Conservation (phyloP, 1,140 invertebrate genomes). For the Platorchestia sp. region DNA sequence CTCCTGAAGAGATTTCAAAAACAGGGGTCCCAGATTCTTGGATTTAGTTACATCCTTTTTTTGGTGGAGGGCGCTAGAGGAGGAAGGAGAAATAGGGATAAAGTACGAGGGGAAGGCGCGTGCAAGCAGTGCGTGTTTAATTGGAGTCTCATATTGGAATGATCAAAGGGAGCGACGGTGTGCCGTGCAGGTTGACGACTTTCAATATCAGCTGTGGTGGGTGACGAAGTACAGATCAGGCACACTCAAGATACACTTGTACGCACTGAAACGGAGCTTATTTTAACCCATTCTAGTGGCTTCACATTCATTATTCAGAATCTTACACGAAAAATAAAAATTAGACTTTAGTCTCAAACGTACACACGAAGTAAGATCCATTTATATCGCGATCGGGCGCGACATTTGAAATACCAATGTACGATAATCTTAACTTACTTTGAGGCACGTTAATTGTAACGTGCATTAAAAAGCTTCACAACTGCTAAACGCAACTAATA, state of each 20-base stretch:
- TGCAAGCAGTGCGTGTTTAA: not conserved
- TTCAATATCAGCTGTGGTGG: not conserved
- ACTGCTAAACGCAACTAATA: not conserved
- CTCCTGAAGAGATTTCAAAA: not conserved
- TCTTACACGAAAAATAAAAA: not conserved
- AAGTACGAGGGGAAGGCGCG: conserved; percentile 4
- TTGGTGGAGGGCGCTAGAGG: not conserved
- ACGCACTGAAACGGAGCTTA: not conserved
- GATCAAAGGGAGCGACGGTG: not conserved
- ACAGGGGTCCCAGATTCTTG: conserved; percentile 5
- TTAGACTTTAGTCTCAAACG: no score
- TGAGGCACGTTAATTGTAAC: no score
- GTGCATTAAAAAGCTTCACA: no score
- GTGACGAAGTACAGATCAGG: not conserved
- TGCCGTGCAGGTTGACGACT: not conserved
- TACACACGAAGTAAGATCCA: no score
- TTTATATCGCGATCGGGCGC: no score
- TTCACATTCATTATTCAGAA: not conserved
- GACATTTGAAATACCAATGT: no score
- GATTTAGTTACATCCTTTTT: conserved; percentile 37
- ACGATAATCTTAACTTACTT: no score
- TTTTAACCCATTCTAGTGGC: not conserved
- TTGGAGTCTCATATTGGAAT: conserved; percentile 18
- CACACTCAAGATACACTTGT: not conserved
- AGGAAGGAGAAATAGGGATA: not conserved